Conservation (phyloP, 2,797 vertebrate genomes). For the Sebastes steindachneri region DNA sequence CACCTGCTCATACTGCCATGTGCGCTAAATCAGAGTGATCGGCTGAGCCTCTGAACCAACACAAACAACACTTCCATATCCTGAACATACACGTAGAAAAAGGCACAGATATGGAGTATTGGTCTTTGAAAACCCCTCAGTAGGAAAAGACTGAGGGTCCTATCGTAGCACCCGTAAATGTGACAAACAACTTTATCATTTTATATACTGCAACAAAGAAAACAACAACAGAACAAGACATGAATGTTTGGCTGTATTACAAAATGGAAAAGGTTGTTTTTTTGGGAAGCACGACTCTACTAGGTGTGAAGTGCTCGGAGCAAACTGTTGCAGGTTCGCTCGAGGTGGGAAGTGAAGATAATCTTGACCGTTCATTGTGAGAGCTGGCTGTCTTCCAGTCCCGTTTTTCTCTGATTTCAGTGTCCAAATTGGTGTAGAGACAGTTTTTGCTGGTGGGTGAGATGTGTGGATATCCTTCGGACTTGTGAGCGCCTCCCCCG, state of each 20-base stretch:
- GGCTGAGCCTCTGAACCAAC: slow-evolving; percentile 24
- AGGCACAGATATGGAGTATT: slow-evolving; percentile 84
- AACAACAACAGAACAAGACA: slow-evolving; percentile 36
- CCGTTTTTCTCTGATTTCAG: slow-evolving; percentile 24
- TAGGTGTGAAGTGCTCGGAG: slow-evolving; percentile 66
- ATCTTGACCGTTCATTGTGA: slow-evolving; percentile 19
- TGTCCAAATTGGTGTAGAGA: slow-evolving; percentile 53
- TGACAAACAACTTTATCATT: slow-evolving; percentile 57
- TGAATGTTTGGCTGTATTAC: slow-evolving; percentile 53
- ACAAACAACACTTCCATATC: slow-evolving; percentile 57
- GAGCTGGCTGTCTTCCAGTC: slow-evolving; percentile 20
- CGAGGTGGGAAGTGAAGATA: slow-evolving; percentile 29
- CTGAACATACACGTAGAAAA: slow-evolving; percentile 71
- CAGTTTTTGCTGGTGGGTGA: slow-evolving; percentile 55
- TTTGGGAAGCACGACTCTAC: slow-evolving; percentile 60
- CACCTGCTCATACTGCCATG: slow-evolving; percentile 22
- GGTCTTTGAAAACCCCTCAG: slow-evolving; percentile 71
- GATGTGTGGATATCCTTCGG: slow-evolving; percentile 43
- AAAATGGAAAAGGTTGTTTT: slow-evolving; percentile 56
- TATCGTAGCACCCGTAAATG: slow-evolving; percentile 81
- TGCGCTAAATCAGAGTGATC: slow-evolving; percentile 6
- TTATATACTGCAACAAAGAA: slow-evolving; percentile 63
- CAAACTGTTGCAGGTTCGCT: slow-evolving; percentile 44
- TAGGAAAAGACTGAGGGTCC: slow-evolving; percentile 64
- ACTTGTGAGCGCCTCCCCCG: slow-evolving; percentile 25